phyloP scores from a whole-genome alignment of 2,888 invertebrate genomes.

The Tubulanus polymorphus region DNA sequence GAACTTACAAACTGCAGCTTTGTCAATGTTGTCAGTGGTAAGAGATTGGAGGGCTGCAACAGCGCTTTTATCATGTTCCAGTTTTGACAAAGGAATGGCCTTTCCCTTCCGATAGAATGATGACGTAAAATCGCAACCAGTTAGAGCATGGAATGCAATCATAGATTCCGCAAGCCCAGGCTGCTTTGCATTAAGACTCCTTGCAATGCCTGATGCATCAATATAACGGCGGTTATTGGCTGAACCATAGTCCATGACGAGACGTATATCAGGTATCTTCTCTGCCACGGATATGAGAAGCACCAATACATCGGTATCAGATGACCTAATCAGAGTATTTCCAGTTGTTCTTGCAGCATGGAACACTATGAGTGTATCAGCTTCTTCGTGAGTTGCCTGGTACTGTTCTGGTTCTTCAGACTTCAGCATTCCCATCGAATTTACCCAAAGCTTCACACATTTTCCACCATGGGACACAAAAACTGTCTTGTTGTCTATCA shows the following conservation, averaged over 20 bases:
- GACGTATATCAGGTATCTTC: not conserved
- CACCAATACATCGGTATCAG: constrained; percentile 14
- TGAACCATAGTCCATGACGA: constrained; percentile 6
- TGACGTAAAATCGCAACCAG: constrained; percentile 5
- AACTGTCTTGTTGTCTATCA: constrained; percentile 5
- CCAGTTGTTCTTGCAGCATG: constrained; percentile 8
- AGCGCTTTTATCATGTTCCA: constrained; percentile 3
- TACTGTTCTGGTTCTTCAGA: constrained; percentile 5
- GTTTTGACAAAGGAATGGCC: constrained; percentile 1
- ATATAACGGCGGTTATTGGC: constrained; percentile 2
- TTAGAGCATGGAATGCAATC: constrained; percentile 9
- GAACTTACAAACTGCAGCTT: constrained; percentile 4
- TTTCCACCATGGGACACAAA: constrained; percentile 9
- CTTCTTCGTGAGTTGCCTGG: constrained; percentile 12
- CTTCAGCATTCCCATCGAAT: not conserved
- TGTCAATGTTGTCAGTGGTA: constrained; percentile 5
- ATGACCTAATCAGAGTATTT: constrained; percentile 7
- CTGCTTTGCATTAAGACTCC: constrained; percentile 1
- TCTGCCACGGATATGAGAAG: constrained; percentile 7
- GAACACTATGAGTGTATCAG: constrained; percentile 10
- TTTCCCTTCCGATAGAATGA: constrained; percentile 10
- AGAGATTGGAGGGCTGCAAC: constrained; percentile 2
- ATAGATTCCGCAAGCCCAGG: constrained; percentile 7
- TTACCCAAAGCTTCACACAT: constrained; percentile 1
- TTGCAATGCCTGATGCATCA: not conserved